Evolutionary conservation across 2,113 vertebrate species (phyloP).

Genomic region (Coturnix japonica): DNA sequence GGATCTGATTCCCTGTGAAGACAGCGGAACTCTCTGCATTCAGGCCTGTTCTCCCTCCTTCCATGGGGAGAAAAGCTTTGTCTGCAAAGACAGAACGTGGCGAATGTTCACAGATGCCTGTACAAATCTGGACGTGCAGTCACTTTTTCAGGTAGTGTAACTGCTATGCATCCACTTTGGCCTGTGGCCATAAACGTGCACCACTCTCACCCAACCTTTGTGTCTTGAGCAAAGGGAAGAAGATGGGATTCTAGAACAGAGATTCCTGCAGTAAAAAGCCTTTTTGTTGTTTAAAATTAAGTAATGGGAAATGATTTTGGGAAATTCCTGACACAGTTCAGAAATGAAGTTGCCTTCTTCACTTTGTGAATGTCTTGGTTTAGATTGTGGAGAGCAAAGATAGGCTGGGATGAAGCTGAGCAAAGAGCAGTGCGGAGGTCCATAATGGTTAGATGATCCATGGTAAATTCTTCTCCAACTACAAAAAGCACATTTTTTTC

Average conservation of each 20-base stretch:
- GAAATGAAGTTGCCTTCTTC: not conserved
- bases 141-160: constrained; percentile 71
- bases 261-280: not conserved
- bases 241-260: not conserved
- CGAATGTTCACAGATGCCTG: constrained; percentile 70
- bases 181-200: not conserved
- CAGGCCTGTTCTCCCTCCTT: constrained; percentile 64
- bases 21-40: constrained; percentile 22
- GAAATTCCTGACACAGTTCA: not conserved
- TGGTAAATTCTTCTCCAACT: not conserved
- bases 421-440: not conserved
- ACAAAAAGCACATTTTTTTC: not conserved
- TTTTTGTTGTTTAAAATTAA: not conserved
- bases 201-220: accelerated
- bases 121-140: constrained; percentile 70
- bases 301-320: not conserved
- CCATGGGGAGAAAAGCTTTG: constrained; percentile 62
- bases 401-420: not conserved
- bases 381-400: not conserved
- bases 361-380: not conserved
- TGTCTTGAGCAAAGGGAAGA: not conserved
- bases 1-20: constrained; percentile 14
- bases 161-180: not conserved
- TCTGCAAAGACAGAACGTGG: constrained; percentile 69
- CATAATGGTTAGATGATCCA: not conserved